Conservation (phyloP, 2,113 vertebrate species). For the Vulpes lagopus region DNA sequence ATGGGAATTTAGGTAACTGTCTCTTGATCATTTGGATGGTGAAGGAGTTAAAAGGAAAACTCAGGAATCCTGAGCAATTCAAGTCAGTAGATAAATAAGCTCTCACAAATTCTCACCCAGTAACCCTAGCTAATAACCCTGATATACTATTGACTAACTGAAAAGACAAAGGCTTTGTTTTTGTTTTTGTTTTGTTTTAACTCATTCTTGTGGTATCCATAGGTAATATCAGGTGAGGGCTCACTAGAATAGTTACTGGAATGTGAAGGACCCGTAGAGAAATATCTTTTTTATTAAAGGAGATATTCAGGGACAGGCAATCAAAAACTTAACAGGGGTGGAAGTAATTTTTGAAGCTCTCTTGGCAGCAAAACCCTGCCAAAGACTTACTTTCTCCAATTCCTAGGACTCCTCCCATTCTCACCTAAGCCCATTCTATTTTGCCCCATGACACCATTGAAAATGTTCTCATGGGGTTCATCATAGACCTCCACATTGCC, state of each 20-base stretch:
- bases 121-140: not conserved
- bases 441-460: not conserved
- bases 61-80: constrained; percentile 5
- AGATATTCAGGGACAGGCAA: not conserved
- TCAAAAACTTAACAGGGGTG: not conserved
- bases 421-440: not conserved
- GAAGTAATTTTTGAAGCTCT: constrained; percentile 12
- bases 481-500: not conserved
- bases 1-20: not conserved
- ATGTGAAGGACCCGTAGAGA: not conserved
- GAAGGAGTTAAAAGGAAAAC: constrained; percentile 19
- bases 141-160: not conserved
- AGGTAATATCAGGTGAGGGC: not conserved
- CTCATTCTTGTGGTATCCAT: not conserved
- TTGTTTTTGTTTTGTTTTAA: not conserved
- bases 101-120: constrained; percentile 16
- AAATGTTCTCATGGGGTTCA: not conserved
- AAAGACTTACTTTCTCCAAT: not conserved
- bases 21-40: constrained; percentile 31
- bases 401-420: not conserved
- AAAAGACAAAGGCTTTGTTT: not conserved
- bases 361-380: not conserved
- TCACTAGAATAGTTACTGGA: not conserved
- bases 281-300: not conserved
- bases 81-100: constrained; percentile 17